phyloP scores from a whole-genome alignment of 2,888 invertebrate species.

The Machimus rusticus region DNA sequence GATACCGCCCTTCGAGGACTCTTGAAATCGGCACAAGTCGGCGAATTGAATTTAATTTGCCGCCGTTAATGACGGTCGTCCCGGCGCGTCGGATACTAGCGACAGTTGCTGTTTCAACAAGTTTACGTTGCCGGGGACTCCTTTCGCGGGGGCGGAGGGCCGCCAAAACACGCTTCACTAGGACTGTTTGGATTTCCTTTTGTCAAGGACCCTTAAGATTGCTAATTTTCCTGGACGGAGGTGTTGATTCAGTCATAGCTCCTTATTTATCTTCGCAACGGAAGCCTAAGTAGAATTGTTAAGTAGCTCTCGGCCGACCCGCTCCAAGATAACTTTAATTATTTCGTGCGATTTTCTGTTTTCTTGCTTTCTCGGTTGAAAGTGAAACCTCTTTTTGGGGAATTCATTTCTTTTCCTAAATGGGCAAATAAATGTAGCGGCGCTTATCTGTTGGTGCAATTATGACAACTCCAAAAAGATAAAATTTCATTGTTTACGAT shows the following conservation, averaged over 20 bases:
- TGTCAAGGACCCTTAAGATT: slow-evolving; percentile 45
- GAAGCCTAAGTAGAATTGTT: background rate
- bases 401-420: slow-evolving; percentile 19
- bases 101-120: slow-evolving; percentile 21
- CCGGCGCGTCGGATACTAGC: background rate
- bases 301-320: background rate
- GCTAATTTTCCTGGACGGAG: slow-evolving; percentile 42
- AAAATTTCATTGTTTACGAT: slow-evolving; percentile 20
- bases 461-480: slow-evolving; percentile 13
- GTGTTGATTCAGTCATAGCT: slow-evolving; percentile 46
- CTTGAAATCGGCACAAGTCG: background rate
- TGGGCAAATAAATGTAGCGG: slow-evolving; percentile 19
- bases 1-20: background rate
- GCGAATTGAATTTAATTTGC: slow-evolving; percentile 45
- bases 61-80: slow-evolving; percentile 35
- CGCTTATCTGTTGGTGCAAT: slow-evolving; percentile 40
- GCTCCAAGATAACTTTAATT: slow-evolving; percentile 42
- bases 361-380: background rate
- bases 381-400: background rate
- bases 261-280: slow-evolving; percentile 42
- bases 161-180: background rate
- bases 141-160: background rate
- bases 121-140: background rate
- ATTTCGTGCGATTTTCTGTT: slow-evolving; percentile 32
- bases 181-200: slow-evolving; percentile 12